These are phyloP conservation scores for Andricus quercusramuli DNA, from an alignment of 2,888 invertebrate species.

Conservation along the genomic window DNA sequence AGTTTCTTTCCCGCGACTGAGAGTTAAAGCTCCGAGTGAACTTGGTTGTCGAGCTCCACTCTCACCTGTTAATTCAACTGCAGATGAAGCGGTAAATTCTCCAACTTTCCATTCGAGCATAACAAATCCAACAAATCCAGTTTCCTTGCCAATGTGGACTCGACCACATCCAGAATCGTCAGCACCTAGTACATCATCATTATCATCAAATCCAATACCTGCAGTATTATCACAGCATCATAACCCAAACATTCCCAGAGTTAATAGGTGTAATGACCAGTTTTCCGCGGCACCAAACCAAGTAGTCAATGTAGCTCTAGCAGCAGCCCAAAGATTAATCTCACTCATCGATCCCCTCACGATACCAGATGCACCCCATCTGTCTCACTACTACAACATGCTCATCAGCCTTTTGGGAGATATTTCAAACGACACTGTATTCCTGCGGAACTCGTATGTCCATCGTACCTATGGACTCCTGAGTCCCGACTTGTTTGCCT, in stretches of 20 bases:
- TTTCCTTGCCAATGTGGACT: no score
- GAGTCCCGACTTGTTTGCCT: background rate
- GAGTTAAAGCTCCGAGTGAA: conserved; percentile 4
- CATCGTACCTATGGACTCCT: background rate
- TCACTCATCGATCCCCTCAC: background rate
- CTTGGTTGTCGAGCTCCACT: conserved; percentile 4
- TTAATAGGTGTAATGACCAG: background rate
- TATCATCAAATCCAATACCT: background rate
- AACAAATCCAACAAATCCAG: no score
- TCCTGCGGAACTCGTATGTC: background rate
- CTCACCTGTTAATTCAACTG: background rate
- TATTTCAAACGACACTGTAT: background rate
- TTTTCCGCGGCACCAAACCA: background rate
- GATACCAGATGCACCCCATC: background rate
- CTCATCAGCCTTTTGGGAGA: background rate
- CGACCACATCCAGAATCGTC: no score
- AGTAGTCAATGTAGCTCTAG: background rate
- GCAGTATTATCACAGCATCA: background rate
- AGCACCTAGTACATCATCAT: background rate
- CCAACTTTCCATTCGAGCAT: no score
- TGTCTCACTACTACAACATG: background rate
- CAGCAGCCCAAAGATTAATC: background rate
- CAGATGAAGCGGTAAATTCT: no score
- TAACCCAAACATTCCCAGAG: background rate
- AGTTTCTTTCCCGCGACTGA: background rate